phyloP scores from a whole-genome alignment of 2,797 vertebrate species.

The Sebastes matsubarae region DNA sequence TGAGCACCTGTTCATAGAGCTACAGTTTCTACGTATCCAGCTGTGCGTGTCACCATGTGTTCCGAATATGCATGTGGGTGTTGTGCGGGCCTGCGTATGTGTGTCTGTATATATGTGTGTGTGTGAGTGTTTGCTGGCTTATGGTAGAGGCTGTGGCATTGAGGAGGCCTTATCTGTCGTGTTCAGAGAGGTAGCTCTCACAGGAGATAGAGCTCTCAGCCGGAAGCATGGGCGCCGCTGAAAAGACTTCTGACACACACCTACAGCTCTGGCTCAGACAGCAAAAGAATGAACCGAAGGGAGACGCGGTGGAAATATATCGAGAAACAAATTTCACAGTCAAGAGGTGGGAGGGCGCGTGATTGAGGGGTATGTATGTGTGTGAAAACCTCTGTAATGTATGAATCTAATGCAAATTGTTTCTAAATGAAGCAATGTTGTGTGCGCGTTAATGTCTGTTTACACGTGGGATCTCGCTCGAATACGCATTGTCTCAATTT shows the following conservation, averaged over 20 bases:
- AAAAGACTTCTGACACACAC: conserved; percentile 74
- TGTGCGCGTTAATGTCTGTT: neutral
- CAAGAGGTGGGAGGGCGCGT: conserved; percentile 7
- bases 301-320: conserved; percentile 56
- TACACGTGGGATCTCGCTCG: neutral
- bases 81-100: neutral
- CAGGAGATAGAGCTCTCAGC: conserved; percentile 65
- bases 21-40: conserved; percentile 32
- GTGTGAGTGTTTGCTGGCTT: conserved; percentile 28
- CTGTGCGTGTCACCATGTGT: conserved; percentile 40
- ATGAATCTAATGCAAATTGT: conserved; percentile 21
- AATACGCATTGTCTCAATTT: conserved; percentile 3
- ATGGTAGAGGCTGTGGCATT: conserved; percentile 55
- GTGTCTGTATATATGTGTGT: neutral
- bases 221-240: conserved; percentile 60
- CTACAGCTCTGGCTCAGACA: conserved; percentile 60
- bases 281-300: conserved; percentile 37
- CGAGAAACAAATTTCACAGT: conserved; percentile 49
- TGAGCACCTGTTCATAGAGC: conserved; percentile 19
- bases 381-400: conserved; percentile 6
- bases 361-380: conserved; percentile 1
- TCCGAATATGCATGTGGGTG: conserved; percentile 46
- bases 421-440: neutral
- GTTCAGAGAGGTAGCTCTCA: conserved; percentile 75
- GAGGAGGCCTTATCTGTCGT: conserved; percentile 74